phyloP scores from a whole-genome alignment of 1,140 invertebrate species.

The Trichoplusia ni region DNA sequence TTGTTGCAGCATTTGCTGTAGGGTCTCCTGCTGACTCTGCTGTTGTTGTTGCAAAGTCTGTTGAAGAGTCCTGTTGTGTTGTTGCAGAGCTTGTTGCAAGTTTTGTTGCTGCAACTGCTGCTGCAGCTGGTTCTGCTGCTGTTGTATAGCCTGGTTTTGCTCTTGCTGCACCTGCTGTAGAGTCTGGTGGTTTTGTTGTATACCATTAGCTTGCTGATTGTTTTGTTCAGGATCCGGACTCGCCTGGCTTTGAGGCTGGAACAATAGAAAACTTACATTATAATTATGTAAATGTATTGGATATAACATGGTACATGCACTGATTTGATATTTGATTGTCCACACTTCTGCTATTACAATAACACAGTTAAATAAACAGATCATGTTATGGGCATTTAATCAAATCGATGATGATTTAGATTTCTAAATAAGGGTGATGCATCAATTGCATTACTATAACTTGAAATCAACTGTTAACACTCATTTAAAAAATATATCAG shows the following conservation, averaged over 20 bases:
- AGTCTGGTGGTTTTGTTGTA: slow-evolving; percentile 69
- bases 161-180: slow-evolving; percentile 68
- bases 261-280: slow-evolving; percentile 48
- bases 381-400: too few relatives aligned
- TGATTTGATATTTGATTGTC: too few relatives aligned
- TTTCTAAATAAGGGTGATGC: too few relatives aligned
- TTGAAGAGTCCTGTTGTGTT: slow-evolving; percentile 67
- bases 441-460: too few relatives aligned
- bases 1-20: slow-evolving; percentile 73
- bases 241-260: slow-evolving; percentile 79
- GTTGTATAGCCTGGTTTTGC: slow-evolving; percentile 65
- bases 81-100: slow-evolving; percentile 71
- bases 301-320: too few relatives aligned
- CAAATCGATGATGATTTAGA: too few relatives aligned
- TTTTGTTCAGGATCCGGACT: slow-evolving; percentile 69
- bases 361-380: too few relatives aligned
- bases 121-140: slow-evolving; percentile 71
- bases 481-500: too few relatives aligned
- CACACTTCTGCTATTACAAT: too few relatives aligned
- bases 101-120: slow-evolving; percentile 66
- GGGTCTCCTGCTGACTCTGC: slow-evolving; percentile 67
- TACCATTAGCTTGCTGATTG: slow-evolving; percentile 69
- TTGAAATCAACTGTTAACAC: too few relatives aligned
- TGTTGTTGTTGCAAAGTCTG: slow-evolving; percentile 66
- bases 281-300: too few relatives aligned